Base-by-base conservation (phyloP, 2,888 invertebrate genomes). In the Lasioglossum marginatum region DNA sequence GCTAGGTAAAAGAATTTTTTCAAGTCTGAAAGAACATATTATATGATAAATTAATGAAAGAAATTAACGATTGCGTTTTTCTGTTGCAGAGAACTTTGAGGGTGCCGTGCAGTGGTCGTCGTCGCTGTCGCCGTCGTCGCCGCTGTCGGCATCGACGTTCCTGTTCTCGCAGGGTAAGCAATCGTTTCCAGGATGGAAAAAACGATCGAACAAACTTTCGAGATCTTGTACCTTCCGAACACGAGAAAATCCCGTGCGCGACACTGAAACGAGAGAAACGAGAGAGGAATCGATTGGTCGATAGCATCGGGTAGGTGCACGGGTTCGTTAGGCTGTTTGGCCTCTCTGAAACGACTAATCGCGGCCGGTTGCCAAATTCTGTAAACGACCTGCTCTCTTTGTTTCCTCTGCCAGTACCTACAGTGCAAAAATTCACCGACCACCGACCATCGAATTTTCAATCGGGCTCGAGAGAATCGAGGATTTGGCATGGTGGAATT, bases 81-180 rank as follows among this genome's bases (percentile, higher is more conserved):
- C 48, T 48, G 84, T 91, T 90, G 5, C 85, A 91, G 91, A 75
- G 78, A 81, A 60, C 60, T 84, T 66, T 82, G 75, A 89, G 77
- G 79, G 77, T 68, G 78, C 79, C 37, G 70, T 19, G 82, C 60
- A 60, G 60, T 60, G 70, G 78, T 78, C 27, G 74, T 19, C 73
- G 66, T 83, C 57, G 72, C 27, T 63, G 77, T 66, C 66, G 60
- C 52, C 60, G 70, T 48, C 40, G 74, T 16, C 40, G 34, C 63
- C 72, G 70, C 48, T 48, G 75, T 75, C 83, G 37, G 27, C 83
- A 73, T 74, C 72, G 78, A 27, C 70, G 70, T 78, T 45, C 60
- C 74, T 70, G 74, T 68, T 68, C 68, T 40, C 40, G 77, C 71
- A 77, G 84, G 77, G 90, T 90, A 81, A 88, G 90, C 81, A 68